Evolutionary conservation across 2,888 invertebrate species (phyloP).

Genomic region (Tricholauxania praeusta): DNA sequence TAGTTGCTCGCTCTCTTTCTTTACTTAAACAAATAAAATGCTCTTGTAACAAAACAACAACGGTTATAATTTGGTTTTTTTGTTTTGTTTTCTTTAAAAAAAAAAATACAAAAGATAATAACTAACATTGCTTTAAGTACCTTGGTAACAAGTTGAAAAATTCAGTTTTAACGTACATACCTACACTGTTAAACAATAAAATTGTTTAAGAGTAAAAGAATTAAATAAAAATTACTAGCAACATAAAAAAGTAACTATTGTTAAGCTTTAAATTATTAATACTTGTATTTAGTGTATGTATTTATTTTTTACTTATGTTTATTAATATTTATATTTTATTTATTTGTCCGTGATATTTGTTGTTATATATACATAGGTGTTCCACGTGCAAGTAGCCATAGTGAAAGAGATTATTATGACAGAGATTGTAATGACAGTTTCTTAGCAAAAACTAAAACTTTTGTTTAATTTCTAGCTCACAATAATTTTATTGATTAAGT

Average conservation of each 20-base stretch:
- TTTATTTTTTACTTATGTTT: conserved; percentile 6
- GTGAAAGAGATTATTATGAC: no score
- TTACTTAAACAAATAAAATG: no score
- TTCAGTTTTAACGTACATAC: conserved; percentile 3
- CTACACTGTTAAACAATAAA: conserved; percentile 11
- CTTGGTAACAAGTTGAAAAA: conserved; percentile 8
- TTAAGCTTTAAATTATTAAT: conserved; percentile 13
- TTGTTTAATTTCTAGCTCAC: no score
- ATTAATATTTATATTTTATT: conserved; percentile 5
- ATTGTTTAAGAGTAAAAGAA: background rate
- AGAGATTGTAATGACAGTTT: no score
- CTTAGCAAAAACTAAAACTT: no score
- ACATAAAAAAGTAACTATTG: background rate
- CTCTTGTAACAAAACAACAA: no score
- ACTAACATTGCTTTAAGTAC: conserved; percentile 1
- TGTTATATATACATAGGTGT: background rate
- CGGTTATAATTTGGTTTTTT: background rate
- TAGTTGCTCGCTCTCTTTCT: conserved; percentile 13
- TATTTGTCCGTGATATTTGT: background rate
- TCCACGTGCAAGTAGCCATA: no score
- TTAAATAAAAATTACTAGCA: background rate
- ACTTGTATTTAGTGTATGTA: background rate
- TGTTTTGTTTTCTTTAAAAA: no score
- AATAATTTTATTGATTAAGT: no score
- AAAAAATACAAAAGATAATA: background rate